Evolutionary conservation across 1,140 invertebrate genomes (phyloP).

Genomic region (Metaphire vulgaris): DNA sequence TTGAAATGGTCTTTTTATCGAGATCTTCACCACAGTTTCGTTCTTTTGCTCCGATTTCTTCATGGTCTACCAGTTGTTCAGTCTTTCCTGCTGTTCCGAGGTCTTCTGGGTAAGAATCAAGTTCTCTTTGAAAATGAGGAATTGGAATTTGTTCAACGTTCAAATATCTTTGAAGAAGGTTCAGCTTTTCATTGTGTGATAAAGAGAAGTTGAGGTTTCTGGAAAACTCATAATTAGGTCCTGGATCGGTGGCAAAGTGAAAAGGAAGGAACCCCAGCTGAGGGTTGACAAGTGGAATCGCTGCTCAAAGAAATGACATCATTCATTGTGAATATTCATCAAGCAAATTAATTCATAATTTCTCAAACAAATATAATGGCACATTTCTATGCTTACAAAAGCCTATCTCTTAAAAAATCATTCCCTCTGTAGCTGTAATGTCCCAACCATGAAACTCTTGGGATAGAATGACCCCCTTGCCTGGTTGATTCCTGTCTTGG

Average conservation of each 20-base stretch:
- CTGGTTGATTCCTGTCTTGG: no score
- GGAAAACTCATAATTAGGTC: slow-evolving; percentile 48
- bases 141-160: background rate
- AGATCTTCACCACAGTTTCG: background rate
- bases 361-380: no score
- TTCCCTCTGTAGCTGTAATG: no score
- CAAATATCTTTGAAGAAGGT: background rate
- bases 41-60: background rate
- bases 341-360: no score
- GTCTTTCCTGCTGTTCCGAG: no score
- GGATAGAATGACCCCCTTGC: no score
- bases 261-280: slow-evolving; percentile 65
- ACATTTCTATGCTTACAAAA: no score
- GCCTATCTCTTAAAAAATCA: no score
- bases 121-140: background rate
- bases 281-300: slow-evolving; percentile 68
- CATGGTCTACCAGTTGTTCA: no score
- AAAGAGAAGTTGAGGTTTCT: background rate
- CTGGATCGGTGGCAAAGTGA: slow-evolving; percentile 78
- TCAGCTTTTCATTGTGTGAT: background rate
- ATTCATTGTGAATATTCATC: no score
- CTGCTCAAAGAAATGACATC: no score
- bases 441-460: no score
- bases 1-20: background rate
- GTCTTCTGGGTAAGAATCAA: background rate